These are phyloP conservation scores for Hafferia zeledoni DNA, from an alignment of 2,797 vertebrate genomes.

Conservation along the genomic window DNA sequence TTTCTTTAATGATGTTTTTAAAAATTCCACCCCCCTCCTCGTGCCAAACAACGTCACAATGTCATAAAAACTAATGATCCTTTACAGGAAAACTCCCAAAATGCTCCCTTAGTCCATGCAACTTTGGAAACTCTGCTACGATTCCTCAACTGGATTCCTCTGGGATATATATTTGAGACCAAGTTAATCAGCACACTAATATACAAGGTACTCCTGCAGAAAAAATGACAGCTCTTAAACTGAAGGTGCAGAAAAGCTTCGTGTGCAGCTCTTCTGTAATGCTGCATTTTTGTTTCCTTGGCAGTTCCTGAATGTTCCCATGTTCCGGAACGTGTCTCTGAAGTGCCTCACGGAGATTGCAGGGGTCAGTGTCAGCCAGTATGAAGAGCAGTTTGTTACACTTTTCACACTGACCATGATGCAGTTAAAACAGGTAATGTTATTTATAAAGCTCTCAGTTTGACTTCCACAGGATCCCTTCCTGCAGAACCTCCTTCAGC, in stretches of 20 bases:
- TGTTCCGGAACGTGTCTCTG: conserved; percentile 97
- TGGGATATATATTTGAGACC: conserved; percentile 98
- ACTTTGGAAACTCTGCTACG: conserved; percentile 95
- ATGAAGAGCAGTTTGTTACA: conserved; percentile 96
- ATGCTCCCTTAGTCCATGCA: conserved; percentile 95
- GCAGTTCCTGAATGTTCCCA: conserved; percentile 97
- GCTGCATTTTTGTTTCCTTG: background rate
- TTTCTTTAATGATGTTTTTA: background rate
- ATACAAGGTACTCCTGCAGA: conserved; percentile 85
- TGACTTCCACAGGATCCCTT: background rate
- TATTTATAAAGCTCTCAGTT: background rate
- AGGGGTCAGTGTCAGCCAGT: conserved; percentile 96
- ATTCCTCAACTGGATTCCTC: conserved; percentile 98
- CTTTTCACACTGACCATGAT: conserved; percentile 97
- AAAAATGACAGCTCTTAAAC: background rate
- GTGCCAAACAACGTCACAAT: background rate
- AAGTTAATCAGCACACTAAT: conserved; percentile 98
- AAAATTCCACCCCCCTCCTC: background rate
- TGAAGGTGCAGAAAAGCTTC: background rate
- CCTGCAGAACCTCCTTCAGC: background rate
- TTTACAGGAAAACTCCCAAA: conserved; percentile 95
- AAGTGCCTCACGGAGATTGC: conserved; percentile 99
- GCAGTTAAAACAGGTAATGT: conserved; percentile 94
- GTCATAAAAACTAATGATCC: background rate
- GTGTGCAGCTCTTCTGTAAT: background rate